phyloP scores from a whole-genome alignment of 2,888 invertebrate species.

The Tipula confusa region DNA sequence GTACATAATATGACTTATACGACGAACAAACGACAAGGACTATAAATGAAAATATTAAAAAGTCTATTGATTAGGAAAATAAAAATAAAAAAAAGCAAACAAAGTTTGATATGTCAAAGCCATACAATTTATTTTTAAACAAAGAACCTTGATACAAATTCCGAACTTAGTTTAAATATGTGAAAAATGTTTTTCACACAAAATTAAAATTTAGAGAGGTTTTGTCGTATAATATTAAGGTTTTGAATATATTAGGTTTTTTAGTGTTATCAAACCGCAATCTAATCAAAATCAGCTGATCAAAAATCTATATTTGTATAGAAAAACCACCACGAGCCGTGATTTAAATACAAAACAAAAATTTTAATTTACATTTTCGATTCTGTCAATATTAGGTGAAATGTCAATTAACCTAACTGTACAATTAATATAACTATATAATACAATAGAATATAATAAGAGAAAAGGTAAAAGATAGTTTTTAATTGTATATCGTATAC shows the following conservation, averaged over 20 bases:
- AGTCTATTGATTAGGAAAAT: background rate
- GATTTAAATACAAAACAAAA: background rate
- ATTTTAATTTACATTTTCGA: background rate
- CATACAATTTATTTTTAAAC: slow-evolving; percentile 12
- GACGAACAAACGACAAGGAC: background rate
- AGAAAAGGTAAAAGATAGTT: background rate
- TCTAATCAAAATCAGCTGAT: background rate
- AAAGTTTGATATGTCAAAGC: background rate
- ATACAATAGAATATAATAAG: background rate
- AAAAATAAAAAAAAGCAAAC: background rate
- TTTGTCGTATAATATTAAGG: no score
- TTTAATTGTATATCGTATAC: background rate
- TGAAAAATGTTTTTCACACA: background rate
- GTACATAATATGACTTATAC: no score
- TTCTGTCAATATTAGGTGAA: background rate
- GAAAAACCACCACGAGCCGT: no score
- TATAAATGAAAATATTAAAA: background rate
- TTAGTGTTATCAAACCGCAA: background rate
- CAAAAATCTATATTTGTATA: background rate
- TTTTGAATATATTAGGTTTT: no score
- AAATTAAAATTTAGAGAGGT: background rate
- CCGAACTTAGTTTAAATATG: background rate
- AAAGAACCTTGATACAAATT: background rate
- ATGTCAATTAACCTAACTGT: slow-evolving; percentile 15
- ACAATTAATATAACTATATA: background rate